phyloP scores from a whole-genome alignment of 2,797 vertebrate genomes.

The Pseudochaenichthys georgianus region DNA sequence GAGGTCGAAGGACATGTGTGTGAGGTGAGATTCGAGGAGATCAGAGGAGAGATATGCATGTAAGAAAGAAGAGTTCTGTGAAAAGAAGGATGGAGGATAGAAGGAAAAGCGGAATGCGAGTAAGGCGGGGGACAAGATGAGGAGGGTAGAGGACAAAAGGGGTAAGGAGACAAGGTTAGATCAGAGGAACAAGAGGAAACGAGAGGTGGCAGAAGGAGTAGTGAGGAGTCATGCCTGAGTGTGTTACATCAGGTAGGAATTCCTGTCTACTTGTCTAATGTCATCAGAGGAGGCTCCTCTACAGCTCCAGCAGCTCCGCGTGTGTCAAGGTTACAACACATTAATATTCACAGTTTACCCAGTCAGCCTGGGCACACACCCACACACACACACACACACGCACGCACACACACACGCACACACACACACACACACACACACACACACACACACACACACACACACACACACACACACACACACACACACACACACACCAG shows the following conservation, averaged over 20 bases:
- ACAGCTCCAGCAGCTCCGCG: constrained; percentile 54
- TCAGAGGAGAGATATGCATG: background rate
- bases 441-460: constrained; percentile 24
- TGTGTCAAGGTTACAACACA: constrained; percentile 77
- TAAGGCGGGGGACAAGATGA: background rate
- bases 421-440: constrained; percentile 4
- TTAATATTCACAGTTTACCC: constrained; percentile 68
- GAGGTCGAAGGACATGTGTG: background rate
- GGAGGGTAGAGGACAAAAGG: background rate
- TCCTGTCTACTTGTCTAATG: constrained; percentile 70
- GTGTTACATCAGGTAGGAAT: constrained; percentile 55
- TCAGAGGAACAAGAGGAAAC: background rate
- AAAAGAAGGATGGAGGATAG: no score
- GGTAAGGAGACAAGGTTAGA: background rate
- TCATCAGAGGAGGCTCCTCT: constrained; percentile 67
- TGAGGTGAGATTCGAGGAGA: background rate
- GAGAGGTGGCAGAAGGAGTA: background rate
- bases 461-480: constrained; percentile 28
- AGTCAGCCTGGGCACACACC: constrained; percentile 49
- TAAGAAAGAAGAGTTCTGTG: no score
- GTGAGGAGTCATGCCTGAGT: constrained; percentile 31
- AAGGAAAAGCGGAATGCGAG: background rate
- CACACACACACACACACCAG: constrained; percentile 25
- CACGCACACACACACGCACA: no score
- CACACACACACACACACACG: no score